Percentiles rank a stretch among this genome's conserved stretches.
These are phyloP conservation scores for Sarcophilus harrisii DNA, from an alignment of 2,797 vertebrate species.

Conservation along the genomic window DNA sequence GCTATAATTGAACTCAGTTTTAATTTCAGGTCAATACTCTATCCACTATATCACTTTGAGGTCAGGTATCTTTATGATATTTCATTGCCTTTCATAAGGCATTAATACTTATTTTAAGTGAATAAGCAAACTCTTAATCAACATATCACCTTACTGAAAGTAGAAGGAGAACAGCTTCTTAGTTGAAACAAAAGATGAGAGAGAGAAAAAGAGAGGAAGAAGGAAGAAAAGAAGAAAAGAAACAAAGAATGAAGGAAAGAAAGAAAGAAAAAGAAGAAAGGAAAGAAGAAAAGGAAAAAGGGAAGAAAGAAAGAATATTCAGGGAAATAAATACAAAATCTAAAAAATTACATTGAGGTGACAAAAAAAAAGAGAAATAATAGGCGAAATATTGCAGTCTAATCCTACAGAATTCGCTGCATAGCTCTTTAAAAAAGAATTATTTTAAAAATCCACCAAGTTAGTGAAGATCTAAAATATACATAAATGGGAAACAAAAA, in stretches of 20 bases:
- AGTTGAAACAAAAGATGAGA: neutral
- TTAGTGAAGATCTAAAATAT: neutral
- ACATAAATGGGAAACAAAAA: neutral
- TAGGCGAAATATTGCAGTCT: neutral
- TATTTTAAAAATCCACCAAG: neutral
- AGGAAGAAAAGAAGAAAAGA: too few species aligned
- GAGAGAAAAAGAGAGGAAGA: too few species aligned
- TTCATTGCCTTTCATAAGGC: neutral
- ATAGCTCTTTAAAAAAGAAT: neutral
- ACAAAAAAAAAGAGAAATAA: neutral
- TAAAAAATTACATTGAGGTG: neutral
- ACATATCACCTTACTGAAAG: neutral
- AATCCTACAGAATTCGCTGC: neutral
- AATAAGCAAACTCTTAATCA: neutral
- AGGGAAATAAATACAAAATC: neutral
- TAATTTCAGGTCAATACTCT: neutral
- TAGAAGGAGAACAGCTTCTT: neutral
- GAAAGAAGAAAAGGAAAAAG: rapidly evolving
- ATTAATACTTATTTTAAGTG: neutral
- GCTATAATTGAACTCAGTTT: neutral
- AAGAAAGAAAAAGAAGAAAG: too few species aligned
- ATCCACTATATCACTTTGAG: neutral
- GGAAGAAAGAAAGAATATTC: neutral
- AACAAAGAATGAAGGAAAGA: too few species aligned
- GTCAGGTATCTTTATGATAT: neutral